Evolutionary conservation across 1,140 invertebrate species (phyloP).

Genomic region (Eulimnadia texana): DNA sequence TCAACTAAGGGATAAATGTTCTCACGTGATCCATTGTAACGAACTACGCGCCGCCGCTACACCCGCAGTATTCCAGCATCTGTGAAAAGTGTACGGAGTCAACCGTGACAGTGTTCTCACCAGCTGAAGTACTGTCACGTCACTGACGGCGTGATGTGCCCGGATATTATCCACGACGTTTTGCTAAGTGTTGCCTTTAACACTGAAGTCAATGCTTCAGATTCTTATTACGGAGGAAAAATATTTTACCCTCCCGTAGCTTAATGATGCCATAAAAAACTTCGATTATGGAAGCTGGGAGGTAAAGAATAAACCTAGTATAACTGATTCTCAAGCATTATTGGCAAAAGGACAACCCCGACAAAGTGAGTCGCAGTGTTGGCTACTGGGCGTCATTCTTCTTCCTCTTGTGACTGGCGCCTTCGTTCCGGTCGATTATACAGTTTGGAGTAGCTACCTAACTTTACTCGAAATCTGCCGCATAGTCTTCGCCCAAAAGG

Average conservation of each 20-base stretch:
- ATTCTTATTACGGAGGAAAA: not conserved
- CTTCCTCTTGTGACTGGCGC: slow-evolving; percentile 5
- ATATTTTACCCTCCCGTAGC: slow-evolving; percentile 8
- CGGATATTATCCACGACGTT: slow-evolving; percentile 14
- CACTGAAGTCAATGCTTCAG: slow-evolving; percentile 1
- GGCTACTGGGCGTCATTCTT: slow-evolving; percentile 9
- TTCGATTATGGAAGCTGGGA: slow-evolving; percentile 11
- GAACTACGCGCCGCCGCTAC: not conserved
- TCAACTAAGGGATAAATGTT: not conserved
- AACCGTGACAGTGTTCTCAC: slow-evolving; percentile 10
- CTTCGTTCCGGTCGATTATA: not conserved
- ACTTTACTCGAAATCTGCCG: slow-evolving; percentile 7
- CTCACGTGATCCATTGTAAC: not conserved
- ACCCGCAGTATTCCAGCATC: not conserved
- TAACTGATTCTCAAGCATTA: not conserved
- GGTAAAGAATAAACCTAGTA: slow-evolving; percentile 13
- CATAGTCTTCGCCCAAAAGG: slow-evolving; percentile 1
- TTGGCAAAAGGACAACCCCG: not conserved
- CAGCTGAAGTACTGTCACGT: slow-evolving; percentile 12
- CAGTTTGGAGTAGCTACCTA: slow-evolving; percentile 3
- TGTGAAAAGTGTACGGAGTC: slow-evolving; percentile 9
- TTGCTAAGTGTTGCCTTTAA: slow-evolving; percentile 12
- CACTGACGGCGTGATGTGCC: not conserved
- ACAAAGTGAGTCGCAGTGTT: slow-evolving; percentile 11
- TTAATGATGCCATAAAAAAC: slow-evolving; percentile 6